Evolutionary conservation across 1,140 invertebrate genomes (phyloP).

Genomic region (Saxidomus purpurata): DNA sequence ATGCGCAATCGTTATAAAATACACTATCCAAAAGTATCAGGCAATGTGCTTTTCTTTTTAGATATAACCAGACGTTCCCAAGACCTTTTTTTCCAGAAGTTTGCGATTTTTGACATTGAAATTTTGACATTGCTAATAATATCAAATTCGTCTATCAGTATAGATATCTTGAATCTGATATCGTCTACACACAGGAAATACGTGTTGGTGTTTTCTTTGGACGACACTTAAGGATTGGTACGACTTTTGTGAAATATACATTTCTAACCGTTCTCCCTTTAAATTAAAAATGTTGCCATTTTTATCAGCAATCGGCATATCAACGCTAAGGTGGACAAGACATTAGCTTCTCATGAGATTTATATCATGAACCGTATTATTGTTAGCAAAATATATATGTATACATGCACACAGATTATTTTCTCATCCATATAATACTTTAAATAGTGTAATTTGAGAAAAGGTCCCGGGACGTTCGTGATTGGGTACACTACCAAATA

Average conservation of each 20-base stretch:
- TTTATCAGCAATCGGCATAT: neutral
- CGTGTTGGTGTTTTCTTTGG: neutral
- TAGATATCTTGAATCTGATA: slow-evolving; percentile 34
- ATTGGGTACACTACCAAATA: slow-evolving; percentile 27
- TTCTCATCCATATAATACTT: slow-evolving; percentile 22
- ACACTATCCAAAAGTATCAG: too few species aligned
- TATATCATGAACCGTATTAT: neutral
- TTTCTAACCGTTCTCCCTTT: neutral
- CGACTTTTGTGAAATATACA: neutral
- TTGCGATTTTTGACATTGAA: slow-evolving; percentile 25
- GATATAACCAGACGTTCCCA: neutral
- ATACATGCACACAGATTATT: slow-evolving; percentile 1
- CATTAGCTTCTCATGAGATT: neutral
- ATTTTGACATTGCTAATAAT: slow-evolving; percentile 25
- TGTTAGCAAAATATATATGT: neutral
- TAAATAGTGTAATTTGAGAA: slow-evolving; percentile 42
- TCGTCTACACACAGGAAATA: slow-evolving; percentile 30
- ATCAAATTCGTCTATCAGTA: slow-evolving; percentile 16
- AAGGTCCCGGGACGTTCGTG: slow-evolving; percentile 1
- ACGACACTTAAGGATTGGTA: neutral
- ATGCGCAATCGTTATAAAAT: too few species aligned
- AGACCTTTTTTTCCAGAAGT: slow-evolving; percentile 10
- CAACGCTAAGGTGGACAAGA: neutral
- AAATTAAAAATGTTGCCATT: neutral
- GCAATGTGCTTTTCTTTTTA: neutral